Base-by-base conservation (phyloP, 2,888 invertebrate genomes). In the Dolomedes plantarius region DNA sequence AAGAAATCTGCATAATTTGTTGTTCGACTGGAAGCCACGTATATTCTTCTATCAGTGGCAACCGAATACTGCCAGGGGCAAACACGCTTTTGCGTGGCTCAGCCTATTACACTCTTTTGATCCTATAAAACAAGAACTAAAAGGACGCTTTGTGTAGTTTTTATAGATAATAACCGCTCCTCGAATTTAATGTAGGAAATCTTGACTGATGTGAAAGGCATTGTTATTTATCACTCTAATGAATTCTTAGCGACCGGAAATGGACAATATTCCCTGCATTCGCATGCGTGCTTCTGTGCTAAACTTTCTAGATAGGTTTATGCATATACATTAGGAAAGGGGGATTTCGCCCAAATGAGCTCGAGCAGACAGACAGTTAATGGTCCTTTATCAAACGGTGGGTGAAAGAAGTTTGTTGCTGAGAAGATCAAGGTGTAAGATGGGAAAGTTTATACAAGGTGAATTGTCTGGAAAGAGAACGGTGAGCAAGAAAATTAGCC, bases 241-340 rank as follows among this genome's bases (percentile, higher is more conserved):
- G 69, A 71, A 56, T 27, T 77, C 76, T 62, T 64, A 23, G 78
- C 31, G 79, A 79, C 79, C 79, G 79, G 79, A 79, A 79, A 72
- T 29, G 39, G 68, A 29, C 23, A 41, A 64, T 79, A 65, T 71
- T 36, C 31, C 19, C 39, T 77, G 68, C 39, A 68, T 29, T n/a
- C 28, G 36, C 13, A 68, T 68, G 46, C 46, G 16, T 46, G 71
- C 50, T 36, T 71, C 41, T 23, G 29, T 29, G 39, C 68, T 39
- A 32, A 32, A 68, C 23, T 32, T n/a, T 68, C 11, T 11, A 28
- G 31, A 36, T 23, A 68, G 39, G 32, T 19, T 68, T 41, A 75
- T 75, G 65, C 39, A 75, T 75, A 75, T 64, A 75, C 64, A 65
- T 75, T 41, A 65, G 67, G 28, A 65, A 3, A 65, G 31, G 28